phyloP scores from a whole-genome alignment of 1,140 invertebrate species.

The honey bee (Apis mellifera) region Amel_HAv3.1 CM009942.2:3312501-3313000 shows the following conservation, averaged over 20 bases:
- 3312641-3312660: conserved; percentile 9
- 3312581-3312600: neutral
- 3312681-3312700: neutral
- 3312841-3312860: conserved; percentile 28
- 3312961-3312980: neutral
- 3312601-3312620: too few relatives aligned
- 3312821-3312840: conserved; percentile 24
- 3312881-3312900: neutral
- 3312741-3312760: conserved; percentile 28
- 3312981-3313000: too few relatives aligned
- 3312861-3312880: neutral
- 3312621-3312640: neutral
- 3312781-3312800: conserved; percentile 45
- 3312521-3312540: too few relatives aligned
- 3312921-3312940: neutral
- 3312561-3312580: neutral
- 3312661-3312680: neutral
- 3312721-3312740: conserved; percentile 19
- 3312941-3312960: too few relatives aligned
- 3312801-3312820: conserved; percentile 31
- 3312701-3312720: conserved; percentile 9
- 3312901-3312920: neutral
- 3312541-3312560: too few relatives aligned
- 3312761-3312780: conserved; percentile 47
- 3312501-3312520: too few relatives aligned